Conservation (phyloP, 2,113 vertebrate species). For the Elachura formosa region DNA sequence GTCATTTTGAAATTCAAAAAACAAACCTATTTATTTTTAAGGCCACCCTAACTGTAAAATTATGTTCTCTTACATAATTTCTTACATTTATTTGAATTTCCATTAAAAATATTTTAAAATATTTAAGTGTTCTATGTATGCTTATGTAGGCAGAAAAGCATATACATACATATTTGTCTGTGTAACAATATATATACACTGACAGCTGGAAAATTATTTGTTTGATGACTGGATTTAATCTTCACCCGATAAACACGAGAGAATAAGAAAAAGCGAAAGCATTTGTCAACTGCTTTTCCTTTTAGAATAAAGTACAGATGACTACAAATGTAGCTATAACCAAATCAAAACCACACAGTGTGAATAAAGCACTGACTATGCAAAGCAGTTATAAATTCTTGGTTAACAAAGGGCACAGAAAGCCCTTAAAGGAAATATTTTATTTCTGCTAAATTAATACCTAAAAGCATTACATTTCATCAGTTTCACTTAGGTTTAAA, state of each 20-base stretch:
- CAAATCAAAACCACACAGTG: slow-evolving; percentile 3
- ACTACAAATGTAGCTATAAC: slow-evolving; percentile 28
- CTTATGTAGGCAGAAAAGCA: neutral
- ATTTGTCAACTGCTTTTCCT: slow-evolving; percentile 2
- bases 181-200: neutral
- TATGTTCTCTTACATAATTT: neutral
- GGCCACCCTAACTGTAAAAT: neutral
- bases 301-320: neutral
- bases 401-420: slow-evolving; percentile 52
- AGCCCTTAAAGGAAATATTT: slow-evolving; percentile 62
- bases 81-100: neutral
- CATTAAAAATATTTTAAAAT: neutral
- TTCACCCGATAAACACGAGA: neutral
- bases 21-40: neutral
- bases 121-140: neutral
- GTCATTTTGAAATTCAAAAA: neutral
- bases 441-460: slow-evolving; percentile 63
- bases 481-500: slow-evolving; percentile 62
- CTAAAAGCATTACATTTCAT: slow-evolving; percentile 64
- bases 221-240: slow-evolving; percentile 14
- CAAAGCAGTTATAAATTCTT: slow-evolving; percentile 50
- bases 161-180: neutral
- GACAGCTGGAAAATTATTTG: slow-evolving; percentile 27
- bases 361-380: neutral
- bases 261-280: neutral